A percentile compares a stretch with the other conserved stretches of the same genome.
Conservation (phyloP, 1,140 invertebrate genomes). For the Lepidurus arcticus region DNA sequence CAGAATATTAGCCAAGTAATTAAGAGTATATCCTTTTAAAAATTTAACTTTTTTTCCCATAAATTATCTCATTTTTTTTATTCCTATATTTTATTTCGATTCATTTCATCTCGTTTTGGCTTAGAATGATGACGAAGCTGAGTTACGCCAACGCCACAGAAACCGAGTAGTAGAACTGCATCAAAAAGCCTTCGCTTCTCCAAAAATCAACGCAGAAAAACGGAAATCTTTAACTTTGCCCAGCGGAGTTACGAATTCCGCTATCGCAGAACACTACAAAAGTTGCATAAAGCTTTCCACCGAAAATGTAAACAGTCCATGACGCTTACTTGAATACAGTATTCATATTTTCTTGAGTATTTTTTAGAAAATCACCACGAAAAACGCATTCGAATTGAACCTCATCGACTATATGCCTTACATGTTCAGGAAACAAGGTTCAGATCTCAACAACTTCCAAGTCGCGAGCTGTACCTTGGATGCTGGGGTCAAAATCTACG, state of each 20-base stretch:
- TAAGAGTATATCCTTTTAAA: not conserved
- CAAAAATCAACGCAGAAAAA: conserved; percentile 35
- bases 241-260: conserved; percentile 44
- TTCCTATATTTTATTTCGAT: not conserved
- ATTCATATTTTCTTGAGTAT: not conserved
- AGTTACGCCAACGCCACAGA: conserved; percentile 42
- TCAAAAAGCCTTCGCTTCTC: conserved; percentile 36
- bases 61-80: not conserved
- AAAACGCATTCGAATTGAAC: conserved; percentile 76
- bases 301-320: conserved; percentile 54
- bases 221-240: conserved; percentile 37
- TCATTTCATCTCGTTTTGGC: not conserved
- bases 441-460: conserved; percentile 59
- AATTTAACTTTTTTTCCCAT: not conserved
- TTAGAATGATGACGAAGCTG: conserved; percentile 44
- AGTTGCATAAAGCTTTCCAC: conserved; percentile 61
- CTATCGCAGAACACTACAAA: conserved; percentile 58
- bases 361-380: conserved; percentile 67
- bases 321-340: not conserved
- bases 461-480: conserved; percentile 70
- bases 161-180: conserved; percentile 41
- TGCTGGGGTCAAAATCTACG: conserved; percentile 76
- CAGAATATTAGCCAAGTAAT: not conserved
- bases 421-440: conserved; percentile 59
- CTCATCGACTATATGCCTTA: conserved; percentile 75